These are phyloP conservation scores for Bhutanitis thaidina DNA, from an alignment of 2,888 invertebrate genomes.

Conservation along the genomic window DNA sequence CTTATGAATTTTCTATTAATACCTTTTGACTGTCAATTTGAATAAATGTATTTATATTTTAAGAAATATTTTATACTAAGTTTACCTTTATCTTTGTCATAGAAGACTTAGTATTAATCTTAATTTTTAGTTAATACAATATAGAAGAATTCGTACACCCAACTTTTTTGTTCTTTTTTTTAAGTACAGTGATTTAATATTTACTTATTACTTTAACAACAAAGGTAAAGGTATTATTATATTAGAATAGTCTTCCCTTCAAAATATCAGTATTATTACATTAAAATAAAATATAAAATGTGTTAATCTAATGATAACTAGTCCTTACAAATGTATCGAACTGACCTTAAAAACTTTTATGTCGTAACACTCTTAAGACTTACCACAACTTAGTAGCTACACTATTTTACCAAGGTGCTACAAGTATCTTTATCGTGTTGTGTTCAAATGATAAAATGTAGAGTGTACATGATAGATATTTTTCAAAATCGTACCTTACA, in stretches of 20 bases:
- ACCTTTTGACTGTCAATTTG: conserved; percentile 12
- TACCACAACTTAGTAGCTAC: too few relatives aligned
- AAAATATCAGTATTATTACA: conserved; percentile 18
- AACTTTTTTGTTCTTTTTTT: too few relatives aligned
- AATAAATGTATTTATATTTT: conserved; percentile 8
- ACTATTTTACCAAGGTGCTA: too few relatives aligned
- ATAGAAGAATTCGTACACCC: neutral
- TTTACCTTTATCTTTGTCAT: neutral
- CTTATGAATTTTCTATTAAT: neutral
- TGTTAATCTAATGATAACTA: neutral
- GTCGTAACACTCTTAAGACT: too few relatives aligned
- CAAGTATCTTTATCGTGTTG: too few relatives aligned
- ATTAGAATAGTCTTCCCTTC: neutral
- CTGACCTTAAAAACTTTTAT: too few relatives aligned
- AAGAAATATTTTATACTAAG: conserved; percentile 13
- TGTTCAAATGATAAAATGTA: too few relatives aligned
- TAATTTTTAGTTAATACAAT: neutral
- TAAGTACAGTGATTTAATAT: too few relatives aligned
- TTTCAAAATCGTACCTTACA: too few relatives aligned
- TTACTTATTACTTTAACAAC: neutral
- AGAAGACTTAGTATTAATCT: neutral
- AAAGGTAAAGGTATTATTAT: neutral
- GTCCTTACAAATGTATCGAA: neutral
- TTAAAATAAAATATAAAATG: neutral
- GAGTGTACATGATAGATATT: too few relatives aligned